These are phyloP conservation scores for Parnassius mnemosyne DNA, from an alignment of 2,888 invertebrate genomes.

Conservation along the genomic window DNA sequence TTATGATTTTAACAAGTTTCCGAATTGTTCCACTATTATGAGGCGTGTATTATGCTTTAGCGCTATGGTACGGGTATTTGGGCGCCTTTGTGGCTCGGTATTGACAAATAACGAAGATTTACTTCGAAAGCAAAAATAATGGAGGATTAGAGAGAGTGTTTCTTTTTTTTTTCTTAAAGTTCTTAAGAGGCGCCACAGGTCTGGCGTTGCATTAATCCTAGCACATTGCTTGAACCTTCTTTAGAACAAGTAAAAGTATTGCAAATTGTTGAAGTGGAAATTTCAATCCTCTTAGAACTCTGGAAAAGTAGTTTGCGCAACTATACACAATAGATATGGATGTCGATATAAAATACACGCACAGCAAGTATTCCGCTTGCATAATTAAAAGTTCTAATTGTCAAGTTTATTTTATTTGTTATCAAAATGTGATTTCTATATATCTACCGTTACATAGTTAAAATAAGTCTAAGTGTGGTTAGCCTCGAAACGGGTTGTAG, in stretches of 20 bases:
- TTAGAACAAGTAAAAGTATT: constrained; percentile 56
- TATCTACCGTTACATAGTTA: constrained; percentile 33
- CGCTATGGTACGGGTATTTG: constrained; percentile 76
- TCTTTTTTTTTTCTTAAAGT: constrained; percentile 53
- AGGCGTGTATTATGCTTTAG: constrained; percentile 77
- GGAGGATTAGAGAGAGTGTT: constrained; percentile 65
- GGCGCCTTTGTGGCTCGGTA: constrained; percentile 76
- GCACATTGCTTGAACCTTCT: constrained; percentile 43
- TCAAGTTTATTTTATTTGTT: constrained; percentile 14
- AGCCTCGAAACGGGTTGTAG: constrained; percentile 62
- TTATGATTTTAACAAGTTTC: constrained; percentile 78
- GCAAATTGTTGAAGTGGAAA: constrained; percentile 71
- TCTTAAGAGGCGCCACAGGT: constrained; percentile 67
- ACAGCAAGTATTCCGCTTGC: constrained; percentile 19
- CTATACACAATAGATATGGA: constrained; percentile 50
- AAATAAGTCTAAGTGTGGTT: constrained; percentile 46
- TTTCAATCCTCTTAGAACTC: constrained; percentile 48
- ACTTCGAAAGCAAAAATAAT: constrained; percentile 72
- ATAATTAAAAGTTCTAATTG: constrained; percentile 33
- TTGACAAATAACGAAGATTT: constrained; percentile 80
- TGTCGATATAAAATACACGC: constrained; percentile 38
- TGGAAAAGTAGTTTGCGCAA: constrained; percentile 64
- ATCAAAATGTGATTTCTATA: too few relatives aligned
- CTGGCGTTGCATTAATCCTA: constrained; percentile 66
- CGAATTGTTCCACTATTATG: constrained; percentile 75